Evolutionary conservation across 2,888 invertebrate species (phyloP), one percentile per base, ranked within the genome.

Genomic region (Xestia c-nigrum): DNA sequence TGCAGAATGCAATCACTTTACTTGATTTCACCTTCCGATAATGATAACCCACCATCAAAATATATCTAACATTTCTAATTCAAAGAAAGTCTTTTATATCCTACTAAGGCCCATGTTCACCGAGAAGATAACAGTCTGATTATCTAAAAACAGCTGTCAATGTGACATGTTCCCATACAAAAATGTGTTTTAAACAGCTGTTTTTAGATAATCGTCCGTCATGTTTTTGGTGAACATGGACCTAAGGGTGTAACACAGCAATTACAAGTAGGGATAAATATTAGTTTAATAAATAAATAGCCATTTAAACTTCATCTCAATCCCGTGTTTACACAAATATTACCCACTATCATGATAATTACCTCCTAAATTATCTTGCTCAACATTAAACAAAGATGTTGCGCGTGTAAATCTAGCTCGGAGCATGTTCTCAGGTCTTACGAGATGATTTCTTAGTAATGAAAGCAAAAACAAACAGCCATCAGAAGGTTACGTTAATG

Each of bases 381-480:
- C 50, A 40, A 76, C 16, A 57, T 71, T 64, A 43, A 12, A 40
- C 47, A 55, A 72, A 1, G 12, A 67, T 40, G 4, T 14, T 7
- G 10, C 19, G 12, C 31, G 72, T 81, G 81, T 68, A 68, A 63
- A 72, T 67, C 46, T 46, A 16, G 6, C 21, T 68, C n/a, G 1
- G 2, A n/a, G 38, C 21, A 24, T 24, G 40, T 77, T 81, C 72
- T 67, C 77, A 81, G 38, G 38, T 57, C 38, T 52, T 12, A 40
- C 12, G 38, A 52, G 21, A 55, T 55, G 38, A 67, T 65, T 77
- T 77, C 31, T 77, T 38, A 14, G 61, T 64, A 83, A 84, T 79
- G 67, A 47, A n/a, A 72, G 65, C 68, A 84, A 84, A 63, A 67
- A 57, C 64, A 1, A 19, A 19, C 24, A 43, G 19, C 50, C 38